phyloP scores from a whole-genome alignment of 2,113 vertebrate genomes.

The Rostratula benghalensis region DNA sequence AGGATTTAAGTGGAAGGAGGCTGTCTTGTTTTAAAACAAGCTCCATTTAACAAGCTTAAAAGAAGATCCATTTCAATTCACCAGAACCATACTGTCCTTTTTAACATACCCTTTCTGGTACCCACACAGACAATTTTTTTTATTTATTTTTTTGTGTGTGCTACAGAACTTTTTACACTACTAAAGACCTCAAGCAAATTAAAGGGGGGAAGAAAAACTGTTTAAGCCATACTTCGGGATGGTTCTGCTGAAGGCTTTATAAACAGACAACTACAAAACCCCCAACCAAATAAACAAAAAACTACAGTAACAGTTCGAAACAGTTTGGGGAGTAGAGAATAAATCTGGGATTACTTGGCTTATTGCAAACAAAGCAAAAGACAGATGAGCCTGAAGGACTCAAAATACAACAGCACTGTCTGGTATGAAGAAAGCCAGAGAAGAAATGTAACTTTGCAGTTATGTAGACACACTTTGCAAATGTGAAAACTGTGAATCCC shows the following conservation, averaged over 20 bases:
- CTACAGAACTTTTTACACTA: neutral
- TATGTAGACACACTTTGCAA: neutral
- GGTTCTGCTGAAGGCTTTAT: neutral
- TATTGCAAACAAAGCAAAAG: neutral
- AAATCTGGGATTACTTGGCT: neutral
- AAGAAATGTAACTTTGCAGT: neutral
- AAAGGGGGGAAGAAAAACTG: neutral
- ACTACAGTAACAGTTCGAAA: neutral
- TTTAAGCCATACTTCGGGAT: neutral
- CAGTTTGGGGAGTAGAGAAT: neutral
- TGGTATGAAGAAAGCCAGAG: neutral
- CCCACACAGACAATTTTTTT: too few species aligned
- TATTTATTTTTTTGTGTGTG: too few species aligned
- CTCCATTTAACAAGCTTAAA: too few species aligned
- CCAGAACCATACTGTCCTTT: neutral
- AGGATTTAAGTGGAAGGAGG: neutral
- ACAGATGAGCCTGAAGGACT: neutral
- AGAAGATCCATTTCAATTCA: neutral
- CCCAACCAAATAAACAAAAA: neutral
- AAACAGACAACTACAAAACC: neutral
- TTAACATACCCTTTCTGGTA: neutral
- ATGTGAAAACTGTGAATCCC: neutral
- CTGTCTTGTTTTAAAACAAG: neutral
- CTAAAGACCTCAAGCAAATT: neutral
- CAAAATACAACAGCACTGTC: neutral